Base-by-base conservation (phyloP, 2,888 invertebrate genomes). In the Lepidonotus clava region DNA sequence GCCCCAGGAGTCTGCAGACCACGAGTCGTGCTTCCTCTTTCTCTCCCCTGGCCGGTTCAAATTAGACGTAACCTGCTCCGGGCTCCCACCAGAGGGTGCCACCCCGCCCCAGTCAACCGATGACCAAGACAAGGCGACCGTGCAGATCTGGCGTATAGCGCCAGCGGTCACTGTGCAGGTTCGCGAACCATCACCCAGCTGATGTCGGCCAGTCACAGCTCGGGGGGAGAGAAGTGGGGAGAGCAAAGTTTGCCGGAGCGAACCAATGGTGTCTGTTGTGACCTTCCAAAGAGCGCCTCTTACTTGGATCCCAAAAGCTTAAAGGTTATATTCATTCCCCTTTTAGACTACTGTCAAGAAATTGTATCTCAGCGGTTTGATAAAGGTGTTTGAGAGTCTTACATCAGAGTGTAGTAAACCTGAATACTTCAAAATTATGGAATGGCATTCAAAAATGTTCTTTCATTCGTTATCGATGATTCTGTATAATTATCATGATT, bases 41-140 rank as follows among this genome's bases (percentile, higher is more conserved):
- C 41, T 85, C 4, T 21, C 21, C 41, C 71, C 67, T 2, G 85
- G 85, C 1, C 38, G 67, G 18, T 85, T 32, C 71, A 71, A 46
- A 32, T 18, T 85, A 21, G 76, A 85, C 36, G 66, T 85, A 11
- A 46, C 71, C 32, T 85, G 85, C 36, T 71, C 85, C 36, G 85
- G 85, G 8, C 80, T 32, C 46, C 80, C 80, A 41, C 80, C 80
- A 2, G 46, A 41, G 28, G 80, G 34, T 1, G 8, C 46, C 11
- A 21, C 21, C 14, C 14, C 8, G 11, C 41, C 11, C 5, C 8
- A 11, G 5, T 11, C 41, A 28, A 38, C 34, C 8, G 6, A 4
- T 8, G 80, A 41, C 28, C 71, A 28, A 2, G 71, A 71, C 6
- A 41, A 80, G 80, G n/a, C 80, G 6, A 80, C 80, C 18, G 80